Evolutionary conservation across 1,140 invertebrate genomes (phyloP), one percentile per base, ranked within the genome.

Genomic region (Zeugodacus cucurbitae): DNA sequence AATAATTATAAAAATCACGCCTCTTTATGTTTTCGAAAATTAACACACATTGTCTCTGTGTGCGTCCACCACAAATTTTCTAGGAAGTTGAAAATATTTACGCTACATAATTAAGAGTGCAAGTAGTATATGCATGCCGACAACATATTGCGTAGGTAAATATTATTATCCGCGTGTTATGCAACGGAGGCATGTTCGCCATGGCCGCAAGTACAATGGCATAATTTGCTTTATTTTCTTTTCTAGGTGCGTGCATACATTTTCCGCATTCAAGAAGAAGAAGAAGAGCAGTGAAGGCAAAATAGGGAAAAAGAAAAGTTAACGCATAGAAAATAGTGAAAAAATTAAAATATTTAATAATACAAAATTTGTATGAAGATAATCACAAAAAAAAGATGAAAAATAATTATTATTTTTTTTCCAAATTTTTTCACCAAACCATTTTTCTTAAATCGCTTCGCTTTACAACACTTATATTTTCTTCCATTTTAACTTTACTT

Each of bases 241-340:
- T 82, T 82, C n/a, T 82, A 82, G 41, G 74, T 82, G 74, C 74
- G 74, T 82, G 74, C 74, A 48, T 48, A 44, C 74, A 82, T 82
- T 82, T 82, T 82, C 74, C 74, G 74, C n/a, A 82, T n/a, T 44
- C 17, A 48, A 48, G 20, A 48, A 29, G 22, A 48, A 48, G 20
- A 48, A 29, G 22, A 37, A 82, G 22, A 41, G 14, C 20, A 48
- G n/a, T 11, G n/a, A 14, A 82, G 26, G 20, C 26, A 82, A 74
- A 82, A 20, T 32, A 14, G 26, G 4, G 4, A 14, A 54, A 41
- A 74, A 22, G n/a, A 74, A 37, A 41, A 74, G 17, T 37, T 17
- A 48, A 7, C 22, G 11, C 22, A 3, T 2, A 82, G 3, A n/a
- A 48, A 82, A 82, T 0, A 44, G 10, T 26, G 22, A 48, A 48